Conservation (phyloP, 1,140 invertebrate species). For the Lepidotrigona ventralis region DNA sequence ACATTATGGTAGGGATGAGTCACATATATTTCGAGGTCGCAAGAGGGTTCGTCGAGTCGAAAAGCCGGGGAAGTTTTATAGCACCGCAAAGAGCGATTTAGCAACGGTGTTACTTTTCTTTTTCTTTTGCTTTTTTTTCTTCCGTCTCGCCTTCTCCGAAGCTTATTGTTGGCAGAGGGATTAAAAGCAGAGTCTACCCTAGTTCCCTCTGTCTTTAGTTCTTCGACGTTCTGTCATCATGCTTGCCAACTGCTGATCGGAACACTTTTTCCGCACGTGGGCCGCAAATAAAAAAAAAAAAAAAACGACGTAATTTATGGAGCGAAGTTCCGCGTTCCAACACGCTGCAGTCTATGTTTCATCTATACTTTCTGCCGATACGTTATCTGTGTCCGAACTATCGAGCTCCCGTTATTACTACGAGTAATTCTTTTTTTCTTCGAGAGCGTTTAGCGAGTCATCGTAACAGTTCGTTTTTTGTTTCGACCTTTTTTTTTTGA, state of each 20-base stretch:
- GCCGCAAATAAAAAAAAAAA: neutral
- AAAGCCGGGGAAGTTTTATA: slow-evolving; percentile 19
- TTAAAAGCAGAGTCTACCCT: neutral
- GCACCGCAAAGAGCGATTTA: slow-evolving; percentile 26
- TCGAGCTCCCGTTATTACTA: neutral
- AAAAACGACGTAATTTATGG: slow-evolving; percentile 27
- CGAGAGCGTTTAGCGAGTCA: neutral
- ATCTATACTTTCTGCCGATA: neutral
- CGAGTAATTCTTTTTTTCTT: neutral
- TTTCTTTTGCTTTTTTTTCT: neutral
- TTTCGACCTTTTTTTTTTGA: neutral
- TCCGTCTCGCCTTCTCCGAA: neutral
- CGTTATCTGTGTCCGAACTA: neutral
- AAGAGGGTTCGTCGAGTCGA: neutral
- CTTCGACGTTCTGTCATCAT: neutral
- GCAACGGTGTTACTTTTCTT: neutral
- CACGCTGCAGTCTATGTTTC: neutral
- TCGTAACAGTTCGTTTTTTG: neutral
- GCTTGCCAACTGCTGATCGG: neutral
- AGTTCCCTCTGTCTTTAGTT: neutral
- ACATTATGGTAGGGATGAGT: neutral
- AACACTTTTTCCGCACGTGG: slow-evolving; percentile 27
- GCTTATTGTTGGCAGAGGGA: neutral
- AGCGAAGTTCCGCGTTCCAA: slow-evolving; percentile 9
- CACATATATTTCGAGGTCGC: neutral